Base-by-base conservation (phyloP, 2,113 vertebrate species). In the Pogona vitticeps region DNA sequence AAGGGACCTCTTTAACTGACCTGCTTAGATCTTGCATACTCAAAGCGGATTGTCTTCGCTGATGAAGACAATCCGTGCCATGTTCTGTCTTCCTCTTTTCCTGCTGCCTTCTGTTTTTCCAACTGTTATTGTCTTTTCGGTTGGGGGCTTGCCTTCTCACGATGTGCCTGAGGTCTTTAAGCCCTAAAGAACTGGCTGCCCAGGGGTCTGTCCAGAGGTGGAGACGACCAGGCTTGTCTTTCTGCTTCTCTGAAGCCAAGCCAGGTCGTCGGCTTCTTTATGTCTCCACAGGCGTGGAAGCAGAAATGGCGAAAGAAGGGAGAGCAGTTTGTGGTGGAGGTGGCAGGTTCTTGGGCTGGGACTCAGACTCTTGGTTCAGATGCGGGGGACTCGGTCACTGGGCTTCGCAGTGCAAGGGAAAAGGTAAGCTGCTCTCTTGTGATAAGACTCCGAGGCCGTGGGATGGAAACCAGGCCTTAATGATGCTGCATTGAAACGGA, bases 261-360 rank as follows among this genome's bases (percentile, higher is more conserved):
- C 76, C 13, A 40, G 3, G 1, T 17, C 6, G 36, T 21, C 33
- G 0, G 65, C 1, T 7, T 42, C 26, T 10, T 72, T 3, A 14
- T 65, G 4, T 81, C 80, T 83, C 52, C 0, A 6, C 82, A 99
- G 98, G 86, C 96, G 75, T 95, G 96, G 96, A 97, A 97, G 93
- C 96, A 98, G 94, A 99, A 99, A 89, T 98, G 98, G 95, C 95
- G 92, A 91, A 97, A 98, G 90, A 99, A 98, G 90, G 95, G 95
- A 0, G 96, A 97, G n/a, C 84, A 46, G 2, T 97, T 97, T 6
- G n/a, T n/a, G 96, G 97, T 2, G 96, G 96, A 20, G 96, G 96
- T 0, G 12, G 92, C 85, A 72, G 94, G 91, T 21, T 26, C 89
- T 73, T 93, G 0, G 89, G 89, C 36, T 77, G 94, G 28, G 91